phyloP scores from a whole-genome alignment of 2,113 vertebrate genomes.

The Odobenus rosmarus region DNA sequence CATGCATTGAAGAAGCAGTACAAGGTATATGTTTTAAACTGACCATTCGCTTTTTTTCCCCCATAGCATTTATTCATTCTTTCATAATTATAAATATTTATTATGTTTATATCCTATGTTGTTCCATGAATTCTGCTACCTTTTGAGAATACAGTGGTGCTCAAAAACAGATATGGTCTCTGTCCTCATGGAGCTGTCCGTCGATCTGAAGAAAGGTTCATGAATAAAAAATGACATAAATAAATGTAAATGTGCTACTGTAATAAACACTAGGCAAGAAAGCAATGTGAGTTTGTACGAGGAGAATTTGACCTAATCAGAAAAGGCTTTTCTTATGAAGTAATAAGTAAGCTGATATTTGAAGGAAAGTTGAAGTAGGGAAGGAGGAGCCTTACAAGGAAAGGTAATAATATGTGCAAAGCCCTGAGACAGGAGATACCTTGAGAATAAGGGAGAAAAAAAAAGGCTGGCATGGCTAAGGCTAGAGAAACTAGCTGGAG shows the following conservation, averaged over 20 bases:
- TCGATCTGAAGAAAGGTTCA: not conserved
- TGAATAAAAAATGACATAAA: conserved; percentile 25
- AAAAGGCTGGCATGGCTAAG: not conserved
- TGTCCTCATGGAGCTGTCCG: not conserved
- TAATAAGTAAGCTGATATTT: not conserved
- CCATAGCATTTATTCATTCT: not conserved
- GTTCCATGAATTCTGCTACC: not conserved
- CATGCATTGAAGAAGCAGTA: not conserved
- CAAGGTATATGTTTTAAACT: not conserved
- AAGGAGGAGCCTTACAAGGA: not conserved
- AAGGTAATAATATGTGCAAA: not conserved
- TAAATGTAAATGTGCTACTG: conserved; percentile 32
- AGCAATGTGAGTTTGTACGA: not conserved
- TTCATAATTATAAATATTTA: conserved; percentile 15
- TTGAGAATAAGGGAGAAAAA: not conserved
- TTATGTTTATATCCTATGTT: not conserved
- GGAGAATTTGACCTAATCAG: not conserved
- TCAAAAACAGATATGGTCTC: conserved; percentile 22
- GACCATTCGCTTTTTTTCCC: not conserved
- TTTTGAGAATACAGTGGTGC: not conserved
- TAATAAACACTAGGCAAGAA: not conserved
- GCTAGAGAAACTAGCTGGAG: not conserved
- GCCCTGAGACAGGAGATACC: not conserved
- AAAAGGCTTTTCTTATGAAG: not conserved
- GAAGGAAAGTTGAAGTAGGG: not conserved